Evolutionary conservation across 2,888 invertebrate species (phyloP).

Genomic region (Selenia dentaria): DNA sequence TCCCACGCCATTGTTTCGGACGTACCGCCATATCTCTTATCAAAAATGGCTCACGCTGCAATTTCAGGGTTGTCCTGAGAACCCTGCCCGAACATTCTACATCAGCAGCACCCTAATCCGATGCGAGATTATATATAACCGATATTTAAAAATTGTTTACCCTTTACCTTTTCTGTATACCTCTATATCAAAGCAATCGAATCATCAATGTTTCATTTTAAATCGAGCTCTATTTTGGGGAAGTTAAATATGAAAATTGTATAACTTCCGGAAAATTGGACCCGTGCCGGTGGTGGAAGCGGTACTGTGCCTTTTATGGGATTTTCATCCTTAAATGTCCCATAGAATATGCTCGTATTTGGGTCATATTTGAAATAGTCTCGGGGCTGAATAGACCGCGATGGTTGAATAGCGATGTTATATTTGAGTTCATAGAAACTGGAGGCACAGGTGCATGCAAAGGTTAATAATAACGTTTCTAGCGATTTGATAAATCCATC

Average conservation of each 20-base stretch:
- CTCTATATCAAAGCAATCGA: slow-evolving; percentile 16
- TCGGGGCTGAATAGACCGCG: slow-evolving; percentile 43
- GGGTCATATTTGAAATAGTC: slow-evolving; percentile 55
- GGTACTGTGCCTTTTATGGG: slow-evolving; percentile 33
- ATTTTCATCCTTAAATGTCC: slow-evolving; percentile 36
- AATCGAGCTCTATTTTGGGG: slow-evolving; percentile 5
- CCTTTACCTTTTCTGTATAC: slow-evolving; percentile 20
- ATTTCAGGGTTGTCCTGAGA: slow-evolving; percentile 19
- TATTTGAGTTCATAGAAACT: slow-evolving; percentile 24
- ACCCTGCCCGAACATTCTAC: slow-evolving; percentile 18
- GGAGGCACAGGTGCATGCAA: slow-evolving; percentile 21
- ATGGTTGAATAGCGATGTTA: slow-evolving; percentile 28
- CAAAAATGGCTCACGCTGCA: slow-evolving; percentile 20
- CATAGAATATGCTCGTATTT: slow-evolving; percentile 42
- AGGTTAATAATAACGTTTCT: slow-evolving; percentile 6
- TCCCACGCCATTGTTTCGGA: background rate
- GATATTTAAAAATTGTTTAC: slow-evolving; percentile 33
- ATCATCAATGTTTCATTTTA: background rate
- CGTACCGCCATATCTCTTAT: slow-evolving; percentile 9
- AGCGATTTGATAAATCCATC: background rate
- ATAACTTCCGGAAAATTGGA: no score
- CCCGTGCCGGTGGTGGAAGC: slow-evolving; percentile 13
- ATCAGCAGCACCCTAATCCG: slow-evolving; percentile 28
- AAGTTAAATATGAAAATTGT: slow-evolving; percentile 4
- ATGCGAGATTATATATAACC: slow-evolving; percentile 17